Evolutionary conservation across 2,113 vertebrate species (phyloP).

Genomic region (Dipodomys spectabilis): DNA sequence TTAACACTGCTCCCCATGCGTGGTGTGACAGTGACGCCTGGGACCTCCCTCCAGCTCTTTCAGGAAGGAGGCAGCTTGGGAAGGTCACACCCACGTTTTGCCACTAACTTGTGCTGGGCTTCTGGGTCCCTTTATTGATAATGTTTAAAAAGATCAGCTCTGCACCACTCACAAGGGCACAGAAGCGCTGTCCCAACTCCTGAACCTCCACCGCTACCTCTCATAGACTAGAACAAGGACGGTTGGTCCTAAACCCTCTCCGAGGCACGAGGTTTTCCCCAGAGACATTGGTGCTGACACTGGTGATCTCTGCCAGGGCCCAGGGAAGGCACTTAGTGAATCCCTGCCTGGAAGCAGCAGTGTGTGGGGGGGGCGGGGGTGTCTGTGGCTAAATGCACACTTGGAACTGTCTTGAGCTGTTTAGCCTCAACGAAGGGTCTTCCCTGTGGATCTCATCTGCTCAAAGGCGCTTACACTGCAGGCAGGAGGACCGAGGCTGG

Average conservation of each 20-base stretch:
- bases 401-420: neutral
- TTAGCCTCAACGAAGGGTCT: neutral
- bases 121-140: neutral
- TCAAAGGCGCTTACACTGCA: neutral
- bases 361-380: too few species aligned
- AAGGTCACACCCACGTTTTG: neutral
- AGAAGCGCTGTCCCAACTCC: neutral
- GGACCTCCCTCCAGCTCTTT: neutral
- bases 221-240: neutral
- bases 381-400: neutral
- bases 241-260: neutral
- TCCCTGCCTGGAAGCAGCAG: neutral
- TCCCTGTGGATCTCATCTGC: neutral
- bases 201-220: fast-evolving
- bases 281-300: neutral
- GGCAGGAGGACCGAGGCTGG: slow-evolving; percentile 17
- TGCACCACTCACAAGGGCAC: neutral
- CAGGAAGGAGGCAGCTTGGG: neutral
- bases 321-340: slow-evolving; percentile 60
- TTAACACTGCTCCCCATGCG: neutral
- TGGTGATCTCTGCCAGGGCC: neutral
- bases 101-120: neutral
- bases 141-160: neutral
- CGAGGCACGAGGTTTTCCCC: slow-evolving; percentile 16
- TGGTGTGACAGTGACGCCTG: neutral